Evolutionary conservation across 2,113 vertebrate genomes (phyloP), one percentile per base, ranked within the genome.

Genomic region (Osmerus eperlanus): DNA sequence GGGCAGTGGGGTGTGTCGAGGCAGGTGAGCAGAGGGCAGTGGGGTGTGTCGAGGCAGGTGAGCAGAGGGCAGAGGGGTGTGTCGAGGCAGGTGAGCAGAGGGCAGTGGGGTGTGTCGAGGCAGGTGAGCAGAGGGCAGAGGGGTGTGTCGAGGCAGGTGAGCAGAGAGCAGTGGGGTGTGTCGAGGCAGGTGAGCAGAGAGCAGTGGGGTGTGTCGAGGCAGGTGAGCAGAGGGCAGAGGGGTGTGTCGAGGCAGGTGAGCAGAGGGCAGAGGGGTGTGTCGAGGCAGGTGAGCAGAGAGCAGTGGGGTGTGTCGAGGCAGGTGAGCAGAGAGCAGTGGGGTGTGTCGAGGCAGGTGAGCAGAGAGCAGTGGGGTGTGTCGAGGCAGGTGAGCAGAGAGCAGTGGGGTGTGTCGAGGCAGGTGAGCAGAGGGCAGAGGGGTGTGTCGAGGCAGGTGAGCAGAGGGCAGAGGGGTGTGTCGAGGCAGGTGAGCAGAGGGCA

Each of bases 391-490:
- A 29, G 47, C 11, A 18, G 18, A 19, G 55, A 62, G 56, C 63
- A n/a, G 61, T n/a, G n/a, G n/a, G n/a, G n/a, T n/a, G n/a, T n/a
- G n/a, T n/a, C n/a, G 7, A 68, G 51, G 36, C 55, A 64, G 25
- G 25, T 12, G 47, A 29, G 47, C 11, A 18, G 18, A 19, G 55
- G 66, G 56, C 63, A n/a, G 61, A 62, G 60, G 53, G n/a, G n/a
- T n/a, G n/a, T n/a, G n/a, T n/a, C n/a, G 7, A 68, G 51, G 36
- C 55, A 64, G 25, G 25, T 12, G 47, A 29, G 47, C 11, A 18
- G 18, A 19, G 55, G 66, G 56, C 63, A n/a, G 61, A 62, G 60
- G 53, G n/a, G n/a, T n/a, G n/a, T n/a, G n/a, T n/a, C n/a, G 7
- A 68, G 51, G 36, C 55, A 64, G 25, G 25, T 12, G 47, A 29